A percentile compares a stretch with the other conserved stretches of the same genome.
Conservation (phyloP, 92 coral and sea anemone genomes). For the Porites cylindrica region DNA sequence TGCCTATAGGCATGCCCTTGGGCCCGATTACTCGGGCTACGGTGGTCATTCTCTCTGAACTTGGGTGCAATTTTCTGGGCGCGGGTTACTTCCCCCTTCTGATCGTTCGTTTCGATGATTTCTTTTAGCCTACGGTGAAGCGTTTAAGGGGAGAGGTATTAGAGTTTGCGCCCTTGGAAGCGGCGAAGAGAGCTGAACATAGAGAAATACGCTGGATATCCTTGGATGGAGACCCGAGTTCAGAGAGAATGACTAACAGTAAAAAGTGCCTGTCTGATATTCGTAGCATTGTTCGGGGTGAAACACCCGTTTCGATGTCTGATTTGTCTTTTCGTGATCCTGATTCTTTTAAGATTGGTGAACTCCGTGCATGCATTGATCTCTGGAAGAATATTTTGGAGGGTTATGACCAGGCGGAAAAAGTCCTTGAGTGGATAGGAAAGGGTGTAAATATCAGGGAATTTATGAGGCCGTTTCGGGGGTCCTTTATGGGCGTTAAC, state of each 20-base stretch:
- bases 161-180: slow-evolving; percentile 9
- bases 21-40: neutral
- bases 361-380: neutral
- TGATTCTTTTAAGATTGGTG: neutral
- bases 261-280: neutral
- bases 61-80: neutral
- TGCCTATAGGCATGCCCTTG: slow-evolving; percentile 35
- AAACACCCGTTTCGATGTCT: neutral
- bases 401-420: neutral
- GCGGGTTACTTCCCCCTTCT: neutral
- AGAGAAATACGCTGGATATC: slow-evolving; percentile 10
- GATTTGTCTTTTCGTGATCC: slow-evolving; percentile 9
- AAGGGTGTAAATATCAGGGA: slow-evolving; percentile 11
- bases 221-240: slow-evolving; percentile 12
- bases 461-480: slow-evolving; percentile 41
- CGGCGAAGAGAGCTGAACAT: neutral
- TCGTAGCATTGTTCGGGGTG: neutral
- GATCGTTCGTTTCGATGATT: neutral
- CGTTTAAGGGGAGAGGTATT: slow-evolving; percentile 1
- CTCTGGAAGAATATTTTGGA: slow-evolving; percentile 18
- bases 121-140: slow-evolving; percentile 10
- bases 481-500: slow-evolving; percentile 39
- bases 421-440: slow-evolving; percentile 41
- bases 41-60: slow-evolving; percentile 7
- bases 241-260: neutral